phyloP scores from a whole-genome alignment of 2,888 invertebrate species.

The Tuberolachnus salignus region DNA sequence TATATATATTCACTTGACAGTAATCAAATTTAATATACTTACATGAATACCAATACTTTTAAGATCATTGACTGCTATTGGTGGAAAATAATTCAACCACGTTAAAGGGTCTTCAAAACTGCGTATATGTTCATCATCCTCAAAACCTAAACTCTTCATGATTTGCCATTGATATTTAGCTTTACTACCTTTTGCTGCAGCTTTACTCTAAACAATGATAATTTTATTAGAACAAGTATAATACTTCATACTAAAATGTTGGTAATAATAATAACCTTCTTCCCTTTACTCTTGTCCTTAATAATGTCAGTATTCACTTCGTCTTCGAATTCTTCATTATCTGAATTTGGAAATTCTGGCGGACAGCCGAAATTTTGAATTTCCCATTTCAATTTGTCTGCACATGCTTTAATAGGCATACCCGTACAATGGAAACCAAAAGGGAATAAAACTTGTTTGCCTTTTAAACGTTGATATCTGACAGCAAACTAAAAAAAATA shows the following conservation, averaged over 20 bases:
- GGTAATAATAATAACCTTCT: conserved; percentile 67
- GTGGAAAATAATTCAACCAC: conserved; percentile 98
- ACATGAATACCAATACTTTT: conserved; percentile 89
- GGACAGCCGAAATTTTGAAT: conserved; percentile 91
- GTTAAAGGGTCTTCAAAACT: conserved; percentile 87
- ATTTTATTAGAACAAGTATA: neutral
- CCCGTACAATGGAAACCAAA: conserved; percentile 99
- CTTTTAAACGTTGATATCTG: conserved; percentile 89
- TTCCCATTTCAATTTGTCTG: conserved; percentile 95
- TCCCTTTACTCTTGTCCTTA: conserved; percentile 89
- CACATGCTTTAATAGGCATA: conserved; percentile 99
- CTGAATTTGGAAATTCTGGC: conserved; percentile 78
- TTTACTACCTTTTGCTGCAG: conserved; percentile 84
- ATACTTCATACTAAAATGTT: too few relatives aligned
- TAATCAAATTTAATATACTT: conserved; percentile 62
- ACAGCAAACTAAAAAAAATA: conserved; percentile 76
- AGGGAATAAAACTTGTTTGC: conserved; percentile 90
- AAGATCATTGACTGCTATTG: conserved; percentile 83
- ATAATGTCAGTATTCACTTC: conserved; percentile 66
- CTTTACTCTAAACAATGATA: conserved; percentile 77
- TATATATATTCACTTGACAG: too few relatives aligned
- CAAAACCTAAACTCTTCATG: conserved; percentile 89
- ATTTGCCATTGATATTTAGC: conserved; percentile 99
- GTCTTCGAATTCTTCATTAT: conserved; percentile 64
- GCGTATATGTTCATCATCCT: conserved; percentile 85